Evolutionary conservation across 2,797 vertebrate genomes (phyloP).

Genomic region (Acipenser ruthenus): DNA sequence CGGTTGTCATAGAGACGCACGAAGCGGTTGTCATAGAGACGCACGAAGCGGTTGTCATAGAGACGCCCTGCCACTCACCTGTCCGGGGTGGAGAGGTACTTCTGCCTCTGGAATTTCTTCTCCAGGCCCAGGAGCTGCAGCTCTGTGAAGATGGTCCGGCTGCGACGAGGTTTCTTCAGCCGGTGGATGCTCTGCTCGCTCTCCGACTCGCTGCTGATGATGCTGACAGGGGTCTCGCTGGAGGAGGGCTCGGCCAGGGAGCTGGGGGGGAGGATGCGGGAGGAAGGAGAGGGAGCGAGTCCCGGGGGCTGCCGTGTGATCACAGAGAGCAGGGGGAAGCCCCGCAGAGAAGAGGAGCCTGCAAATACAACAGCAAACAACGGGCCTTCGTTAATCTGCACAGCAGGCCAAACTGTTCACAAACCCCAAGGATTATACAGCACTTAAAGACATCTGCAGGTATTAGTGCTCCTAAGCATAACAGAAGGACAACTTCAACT

Average conservation of each 20-base stretch:
- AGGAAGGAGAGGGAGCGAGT: conserved; percentile 35
- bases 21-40: no score
- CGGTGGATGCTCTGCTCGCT: conserved; percentile 67
- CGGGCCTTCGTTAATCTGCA: no score
- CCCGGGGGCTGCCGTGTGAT: conserved; percentile 78
- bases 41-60: neutral
- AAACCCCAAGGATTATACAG: neutral
- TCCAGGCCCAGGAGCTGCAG: conserved; percentile 95
- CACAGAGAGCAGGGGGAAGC: conserved; percentile 84
- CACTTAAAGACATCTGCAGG: neutral
- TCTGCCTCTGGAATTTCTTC: conserved; percentile 99
- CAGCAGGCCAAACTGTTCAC: no score
- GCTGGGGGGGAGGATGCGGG: conserved; percentile 45
- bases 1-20: no score
- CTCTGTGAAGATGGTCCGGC: conserved; percentile 95
- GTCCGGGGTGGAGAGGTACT: conserved; percentile 94
- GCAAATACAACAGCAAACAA: conserved; percentile 22
- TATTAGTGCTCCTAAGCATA: no score
- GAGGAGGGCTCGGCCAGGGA: conserved; percentile 32
- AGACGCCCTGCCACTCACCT: conserved; percentile 58
- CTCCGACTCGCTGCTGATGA: conserved; percentile 85
- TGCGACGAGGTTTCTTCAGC: conserved; percentile 86
- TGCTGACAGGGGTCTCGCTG: conserved; percentile 58
- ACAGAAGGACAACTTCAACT: no score
- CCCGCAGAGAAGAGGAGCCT: conserved; percentile 77